Evolutionary conservation across 2,113 vertebrate species (phyloP), one percentile per base, ranked within the genome.

Genomic region (Electrona antarctica): DNA sequence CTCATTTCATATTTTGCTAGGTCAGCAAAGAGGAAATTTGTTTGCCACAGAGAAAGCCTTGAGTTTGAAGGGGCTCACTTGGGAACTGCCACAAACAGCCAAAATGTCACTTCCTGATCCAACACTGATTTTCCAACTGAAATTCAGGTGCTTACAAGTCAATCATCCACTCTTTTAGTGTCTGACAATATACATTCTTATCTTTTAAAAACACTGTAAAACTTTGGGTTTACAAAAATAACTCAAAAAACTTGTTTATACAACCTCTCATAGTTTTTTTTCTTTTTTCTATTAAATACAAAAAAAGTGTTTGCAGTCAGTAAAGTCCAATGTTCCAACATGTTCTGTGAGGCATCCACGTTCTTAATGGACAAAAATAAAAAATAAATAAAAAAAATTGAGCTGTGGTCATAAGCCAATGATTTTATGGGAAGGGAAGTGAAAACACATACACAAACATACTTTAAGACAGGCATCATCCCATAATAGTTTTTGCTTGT

Each of bases 161-260:
- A 29, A 33, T 79, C 64, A 60, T 76, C 68, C 63, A 48, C 7
- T 64, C 60, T 56, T 76, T 77, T 47, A 71, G 47, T 76, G 60
- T 86, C 77, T 80, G 54, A 84, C 83, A 82, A 86, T 59, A 86
- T 91, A 92, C 90, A 92, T 91, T 94, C 90, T 85, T 76, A 86
- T 85, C 85, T 73, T 84, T 90, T 87, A 92, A 87, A 93, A 92
- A 93, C 90, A 88, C 86, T 91, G 89, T 71, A 92, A 92, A 93
- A 91, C 88, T 77, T 81, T 83, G 80, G 85, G 78, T 85, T 90
- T 93, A 93, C 82, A 93, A 94, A 94, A 94, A 93, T 93, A 93
- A 93, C 86, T 81, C 55, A 29, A 60, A 41, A 29, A 89, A 89
- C 91, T 80, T 79, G 90, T 91, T 89, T 90, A 69, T 88, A 90